Conservation (phyloP, 2,888 invertebrate genomes). For the Cantharis nigra region DNA sequence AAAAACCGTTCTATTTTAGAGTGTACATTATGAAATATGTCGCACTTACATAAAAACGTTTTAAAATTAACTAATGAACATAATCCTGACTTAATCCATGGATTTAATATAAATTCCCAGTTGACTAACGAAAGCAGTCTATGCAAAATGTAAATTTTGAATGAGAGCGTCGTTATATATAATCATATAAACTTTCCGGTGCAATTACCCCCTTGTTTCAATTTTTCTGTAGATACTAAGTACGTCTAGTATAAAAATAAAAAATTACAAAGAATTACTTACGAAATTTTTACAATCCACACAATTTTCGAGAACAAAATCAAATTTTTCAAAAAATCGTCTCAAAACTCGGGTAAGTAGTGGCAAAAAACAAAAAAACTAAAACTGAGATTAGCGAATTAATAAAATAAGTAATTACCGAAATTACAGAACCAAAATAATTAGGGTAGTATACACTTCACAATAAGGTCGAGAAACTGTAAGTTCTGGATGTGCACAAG, state of each 20-base stretch:
- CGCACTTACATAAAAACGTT: background rate
- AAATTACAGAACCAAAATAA: conserved; percentile 16
- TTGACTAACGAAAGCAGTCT: background rate
- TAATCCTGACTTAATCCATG: background rate
- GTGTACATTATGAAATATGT: background rate
- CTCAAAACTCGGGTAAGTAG: background rate
- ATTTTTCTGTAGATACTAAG: background rate
- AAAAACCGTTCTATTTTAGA: background rate
- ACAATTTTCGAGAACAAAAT: background rate
- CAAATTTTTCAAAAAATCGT: background rate
- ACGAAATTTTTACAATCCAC: background rate
- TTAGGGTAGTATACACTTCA: conserved; percentile 40
- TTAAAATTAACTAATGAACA: background rate
- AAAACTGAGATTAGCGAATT: background rate
- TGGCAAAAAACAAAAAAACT: background rate
- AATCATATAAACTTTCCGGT: background rate
- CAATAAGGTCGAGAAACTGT: conserved; percentile 51
- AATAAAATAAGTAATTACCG: conserved; percentile 13
- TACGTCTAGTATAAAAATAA: background rate
- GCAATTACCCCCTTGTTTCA: background rate
- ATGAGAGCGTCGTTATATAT: background rate
- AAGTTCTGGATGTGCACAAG: conserved; percentile 48
- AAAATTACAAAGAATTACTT: background rate
- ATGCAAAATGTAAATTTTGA: background rate
- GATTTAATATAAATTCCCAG: background rate